Evolutionary conservation across 2,113 vertebrate species (phyloP).

Genomic region (Gymnobelideus leadbeateri): DNA sequence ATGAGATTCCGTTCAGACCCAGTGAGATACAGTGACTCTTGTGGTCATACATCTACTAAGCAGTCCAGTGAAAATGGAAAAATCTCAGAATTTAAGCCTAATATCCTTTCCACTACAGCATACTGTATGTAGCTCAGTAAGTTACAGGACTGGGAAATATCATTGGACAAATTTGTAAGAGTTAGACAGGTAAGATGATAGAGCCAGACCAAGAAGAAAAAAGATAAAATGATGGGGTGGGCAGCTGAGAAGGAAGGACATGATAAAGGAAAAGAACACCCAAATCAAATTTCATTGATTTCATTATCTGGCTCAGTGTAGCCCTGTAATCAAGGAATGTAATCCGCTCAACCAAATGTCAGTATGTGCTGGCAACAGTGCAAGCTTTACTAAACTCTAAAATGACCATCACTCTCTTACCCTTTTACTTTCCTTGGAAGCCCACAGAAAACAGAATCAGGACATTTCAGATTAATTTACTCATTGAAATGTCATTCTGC

Average conservation of each 20-base stretch:
- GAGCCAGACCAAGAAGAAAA: background rate
- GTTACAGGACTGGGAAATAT: background rate
- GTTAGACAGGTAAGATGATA: background rate
- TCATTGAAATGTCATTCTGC: slow-evolving; percentile 61
- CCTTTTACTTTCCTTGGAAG: slow-evolving; percentile 54
- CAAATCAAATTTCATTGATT: background rate
- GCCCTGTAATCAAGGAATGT: background rate
- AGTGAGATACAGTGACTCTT: background rate
- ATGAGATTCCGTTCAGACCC: background rate
- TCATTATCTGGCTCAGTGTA: background rate
- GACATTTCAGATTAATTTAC: slow-evolving; percentile 49
- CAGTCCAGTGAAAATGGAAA: background rate
- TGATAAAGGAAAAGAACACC: background rate
- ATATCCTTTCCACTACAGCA: background rate
- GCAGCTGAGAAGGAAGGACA: background rate
- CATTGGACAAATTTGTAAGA: background rate
- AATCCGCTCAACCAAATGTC: background rate
- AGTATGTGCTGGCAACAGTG: slow-evolving; percentile 16
- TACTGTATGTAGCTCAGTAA: background rate
- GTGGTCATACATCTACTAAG: background rate
- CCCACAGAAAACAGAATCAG: slow-evolving; percentile 28
- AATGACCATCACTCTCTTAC: slow-evolving; percentile 31
- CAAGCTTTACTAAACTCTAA: slow-evolving; percentile 40
- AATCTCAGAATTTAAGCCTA: background rate
- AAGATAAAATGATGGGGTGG: background rate